phyloP scores from a whole-genome alignment of 2,797 vertebrate species.

The Alectoris magna region DNA sequence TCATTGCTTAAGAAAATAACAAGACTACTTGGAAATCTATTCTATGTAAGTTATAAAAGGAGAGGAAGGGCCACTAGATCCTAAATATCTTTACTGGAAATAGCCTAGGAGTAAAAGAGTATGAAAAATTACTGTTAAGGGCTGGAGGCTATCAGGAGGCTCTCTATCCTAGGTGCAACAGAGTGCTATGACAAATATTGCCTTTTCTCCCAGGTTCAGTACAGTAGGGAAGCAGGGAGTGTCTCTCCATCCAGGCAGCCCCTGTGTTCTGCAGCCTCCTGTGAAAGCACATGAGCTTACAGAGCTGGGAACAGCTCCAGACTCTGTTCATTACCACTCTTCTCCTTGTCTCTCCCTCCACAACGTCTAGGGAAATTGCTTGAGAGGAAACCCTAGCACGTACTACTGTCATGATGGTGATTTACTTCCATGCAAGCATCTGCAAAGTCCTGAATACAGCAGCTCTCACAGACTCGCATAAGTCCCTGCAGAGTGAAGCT shows the following conservation, averaged over 20 bases:
- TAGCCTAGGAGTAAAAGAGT: not conserved
- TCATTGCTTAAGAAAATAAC: not conserved
- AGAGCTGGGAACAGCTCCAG: not conserved
- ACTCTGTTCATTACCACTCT: not conserved
- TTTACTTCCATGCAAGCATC: not conserved
- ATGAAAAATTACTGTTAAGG: not conserved
- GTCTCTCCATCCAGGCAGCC: rapidly evolving
- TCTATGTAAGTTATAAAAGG: not conserved
- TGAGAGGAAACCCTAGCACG: not conserved
- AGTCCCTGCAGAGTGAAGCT: not conserved
- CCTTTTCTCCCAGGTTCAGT: not conserved
- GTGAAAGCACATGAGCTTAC: not conserved
- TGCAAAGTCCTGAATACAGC: not conserved
- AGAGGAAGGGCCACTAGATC: not conserved
- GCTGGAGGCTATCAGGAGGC: rapidly evolving
- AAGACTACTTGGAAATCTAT: not conserved
- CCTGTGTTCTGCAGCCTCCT: rapidly evolving
- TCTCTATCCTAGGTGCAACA: rapidly evolving
- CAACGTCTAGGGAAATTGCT: not conserved
- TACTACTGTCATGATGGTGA: not conserved
- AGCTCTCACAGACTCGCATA: not conserved
- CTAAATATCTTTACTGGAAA: not conserved
- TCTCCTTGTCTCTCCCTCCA: not conserved
- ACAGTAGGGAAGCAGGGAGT: not conserved
- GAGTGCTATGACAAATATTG: too few relatives aligned